phyloP scores from a whole-genome alignment of 2,888 invertebrate species.

The Lydus trimaculatus region DNA sequence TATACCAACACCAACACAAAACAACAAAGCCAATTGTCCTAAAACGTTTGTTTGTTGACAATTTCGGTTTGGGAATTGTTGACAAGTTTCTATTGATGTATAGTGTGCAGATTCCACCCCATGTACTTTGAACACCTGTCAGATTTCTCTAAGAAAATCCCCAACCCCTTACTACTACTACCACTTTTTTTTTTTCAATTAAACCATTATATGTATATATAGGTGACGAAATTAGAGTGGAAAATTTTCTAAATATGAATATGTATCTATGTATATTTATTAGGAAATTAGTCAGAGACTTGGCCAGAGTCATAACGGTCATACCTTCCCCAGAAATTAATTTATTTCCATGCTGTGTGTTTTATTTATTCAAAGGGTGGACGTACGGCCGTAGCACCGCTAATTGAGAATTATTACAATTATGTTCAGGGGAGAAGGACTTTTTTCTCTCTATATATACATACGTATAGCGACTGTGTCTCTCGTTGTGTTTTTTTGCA shows the following conservation, averaged over 20 bases:
- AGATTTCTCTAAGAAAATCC: neutral
- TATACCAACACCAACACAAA: too few relatives aligned
- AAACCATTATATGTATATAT: too few relatives aligned
- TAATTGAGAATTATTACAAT: conserved; percentile 58
- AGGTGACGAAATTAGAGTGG: too few relatives aligned
- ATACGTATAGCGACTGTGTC: conserved; percentile 21
- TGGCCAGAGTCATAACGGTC: neutral
- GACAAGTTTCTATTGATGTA: neutral
- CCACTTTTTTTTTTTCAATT: too few relatives aligned
- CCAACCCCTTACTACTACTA: neutral
- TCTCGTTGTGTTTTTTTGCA: neutral
- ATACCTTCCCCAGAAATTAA: conserved; percentile 42
- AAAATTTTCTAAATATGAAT: neutral
- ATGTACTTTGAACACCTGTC: neutral
- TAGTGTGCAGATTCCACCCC: neutral
- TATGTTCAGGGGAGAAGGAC: conserved; percentile 52
- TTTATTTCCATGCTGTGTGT: conserved; percentile 48
- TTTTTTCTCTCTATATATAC: conserved; percentile 30
- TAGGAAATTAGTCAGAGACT: neutral
- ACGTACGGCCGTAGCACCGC: conserved; percentile 41
- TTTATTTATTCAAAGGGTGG: conserved; percentile 55
- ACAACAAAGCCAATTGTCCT: conserved; percentile 4
- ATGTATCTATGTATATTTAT: neutral
- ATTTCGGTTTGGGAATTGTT: neutral
- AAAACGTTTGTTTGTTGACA: neutral